Conservation (phyloP, 2,113 vertebrate species). For the Fulica atra region DNA sequence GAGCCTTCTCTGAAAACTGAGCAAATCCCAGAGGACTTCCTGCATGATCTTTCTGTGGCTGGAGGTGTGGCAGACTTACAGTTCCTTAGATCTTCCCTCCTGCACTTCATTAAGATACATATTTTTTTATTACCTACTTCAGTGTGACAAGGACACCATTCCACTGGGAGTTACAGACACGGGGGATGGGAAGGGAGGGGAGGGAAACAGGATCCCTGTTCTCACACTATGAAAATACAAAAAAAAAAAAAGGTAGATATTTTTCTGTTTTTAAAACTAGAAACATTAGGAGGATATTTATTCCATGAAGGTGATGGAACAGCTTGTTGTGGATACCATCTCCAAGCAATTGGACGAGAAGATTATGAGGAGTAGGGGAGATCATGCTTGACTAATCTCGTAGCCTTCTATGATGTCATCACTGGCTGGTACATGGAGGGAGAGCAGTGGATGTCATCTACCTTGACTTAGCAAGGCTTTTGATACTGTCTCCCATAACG, state of each 20-base stretch:
- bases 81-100: neutral
- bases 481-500: too few species aligned
- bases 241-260: neutral
- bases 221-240: neutral
- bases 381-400: too few species aligned
- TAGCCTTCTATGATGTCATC: too few species aligned
- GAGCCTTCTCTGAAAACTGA: neutral
- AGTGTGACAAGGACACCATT: accelerated
- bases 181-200: too few species aligned
- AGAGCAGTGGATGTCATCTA: too few species aligned
- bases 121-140: neutral
- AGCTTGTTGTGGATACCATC: too few species aligned
- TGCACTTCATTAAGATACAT: neutral
- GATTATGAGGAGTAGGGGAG: too few species aligned
- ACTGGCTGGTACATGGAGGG: too few species aligned
- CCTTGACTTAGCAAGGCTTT: too few species aligned
- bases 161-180: neutral
- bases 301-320: too few species aligned
- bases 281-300: neutral
- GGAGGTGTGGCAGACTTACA: neutral
- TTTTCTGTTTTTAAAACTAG: neutral
- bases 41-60: neutral
- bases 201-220: neutral
- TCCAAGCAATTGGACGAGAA: too few species aligned
- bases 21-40: neutral